phyloP scores from a whole-genome alignment of 2,113 vertebrate genomes.

The Pteropus alecto region DNA sequence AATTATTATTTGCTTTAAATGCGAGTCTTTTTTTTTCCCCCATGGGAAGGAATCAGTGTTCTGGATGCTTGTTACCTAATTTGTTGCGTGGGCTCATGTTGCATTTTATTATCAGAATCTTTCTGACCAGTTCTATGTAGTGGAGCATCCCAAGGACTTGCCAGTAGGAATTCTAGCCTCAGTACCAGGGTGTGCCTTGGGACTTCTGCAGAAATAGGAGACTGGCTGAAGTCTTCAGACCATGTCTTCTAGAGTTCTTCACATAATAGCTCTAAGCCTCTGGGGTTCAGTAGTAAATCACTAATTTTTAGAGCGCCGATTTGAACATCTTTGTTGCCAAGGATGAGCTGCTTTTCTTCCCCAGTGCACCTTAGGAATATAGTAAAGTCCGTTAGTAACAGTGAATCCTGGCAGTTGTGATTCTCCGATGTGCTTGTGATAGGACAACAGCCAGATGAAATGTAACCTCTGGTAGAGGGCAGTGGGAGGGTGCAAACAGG shows the following conservation, averaged over 20 bases:
- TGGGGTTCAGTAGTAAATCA: not conserved
- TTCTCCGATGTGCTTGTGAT: not conserved
- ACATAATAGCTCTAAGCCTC: not conserved
- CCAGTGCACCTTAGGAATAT: not conserved
- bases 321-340: not conserved
- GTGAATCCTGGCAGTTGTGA: not conserved
- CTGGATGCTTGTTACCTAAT: not conserved
- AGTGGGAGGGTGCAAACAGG: too few relatives aligned
- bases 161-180: not conserved
- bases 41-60: not conserved
- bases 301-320: not conserved
- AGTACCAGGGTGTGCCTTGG: not conserved
- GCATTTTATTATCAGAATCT: not conserved
- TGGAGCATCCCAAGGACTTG: not conserved
- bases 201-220: not conserved
- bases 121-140: not conserved
- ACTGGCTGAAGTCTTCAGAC: not conserved
- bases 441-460: not conserved
- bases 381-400: not conserved
- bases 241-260: not conserved
- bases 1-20: constrained; percentile 38
- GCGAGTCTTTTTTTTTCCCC: not conserved
- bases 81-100: not conserved
- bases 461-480: too few relatives aligned
- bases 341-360: not conserved